Evolutionary conservation across 2,888 invertebrate genomes (phyloP).

Genomic region (Tanytarsus gracilentus): DNA sequence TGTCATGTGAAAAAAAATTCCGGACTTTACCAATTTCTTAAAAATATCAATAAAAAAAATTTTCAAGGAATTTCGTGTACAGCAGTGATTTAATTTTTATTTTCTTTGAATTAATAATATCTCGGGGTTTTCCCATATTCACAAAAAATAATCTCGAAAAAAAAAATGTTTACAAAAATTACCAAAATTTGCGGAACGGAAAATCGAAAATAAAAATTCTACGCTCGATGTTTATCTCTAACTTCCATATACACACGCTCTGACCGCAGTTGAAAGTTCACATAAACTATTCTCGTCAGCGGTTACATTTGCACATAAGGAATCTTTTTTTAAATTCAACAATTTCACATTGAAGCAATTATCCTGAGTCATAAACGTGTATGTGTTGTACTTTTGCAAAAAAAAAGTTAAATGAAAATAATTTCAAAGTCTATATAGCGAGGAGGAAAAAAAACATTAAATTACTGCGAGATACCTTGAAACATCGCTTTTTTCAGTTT

Average conservation of each 20-base stretch:
- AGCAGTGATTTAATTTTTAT: too few species aligned
- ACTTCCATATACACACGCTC: background rate
- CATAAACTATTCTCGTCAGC: background rate
- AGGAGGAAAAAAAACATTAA: slow-evolving; percentile 14
- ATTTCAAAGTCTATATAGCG: slow-evolving; percentile 11
- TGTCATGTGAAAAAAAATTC: too few species aligned
- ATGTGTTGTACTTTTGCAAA: slow-evolving; percentile 4
- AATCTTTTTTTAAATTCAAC: slow-evolving; percentile 3
- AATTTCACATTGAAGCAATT: slow-evolving; percentile 19
- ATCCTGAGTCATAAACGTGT: slow-evolving; percentile 1
- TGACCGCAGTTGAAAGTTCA: slow-evolving; percentile 17
- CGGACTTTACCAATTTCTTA: too few species aligned
- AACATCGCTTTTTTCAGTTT: slow-evolving; percentile 24
- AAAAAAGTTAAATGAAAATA: background rate
- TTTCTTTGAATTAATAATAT: too few species aligned
- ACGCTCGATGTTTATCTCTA: slow-evolving; percentile 1
- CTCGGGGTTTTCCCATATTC: too few species aligned
- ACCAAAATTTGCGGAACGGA: slow-evolving; percentile 4
- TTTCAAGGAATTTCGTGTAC: background rate
- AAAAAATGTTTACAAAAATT: slow-evolving; percentile 6
- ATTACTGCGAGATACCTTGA: slow-evolving; percentile 15
- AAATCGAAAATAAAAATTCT: background rate
- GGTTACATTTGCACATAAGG: background rate
- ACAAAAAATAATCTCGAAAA: background rate
- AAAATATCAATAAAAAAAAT: too few species aligned